phyloP scores from a whole-genome alignment of 2,888 invertebrate species.

The Rugalucina vietnamica region DNA sequence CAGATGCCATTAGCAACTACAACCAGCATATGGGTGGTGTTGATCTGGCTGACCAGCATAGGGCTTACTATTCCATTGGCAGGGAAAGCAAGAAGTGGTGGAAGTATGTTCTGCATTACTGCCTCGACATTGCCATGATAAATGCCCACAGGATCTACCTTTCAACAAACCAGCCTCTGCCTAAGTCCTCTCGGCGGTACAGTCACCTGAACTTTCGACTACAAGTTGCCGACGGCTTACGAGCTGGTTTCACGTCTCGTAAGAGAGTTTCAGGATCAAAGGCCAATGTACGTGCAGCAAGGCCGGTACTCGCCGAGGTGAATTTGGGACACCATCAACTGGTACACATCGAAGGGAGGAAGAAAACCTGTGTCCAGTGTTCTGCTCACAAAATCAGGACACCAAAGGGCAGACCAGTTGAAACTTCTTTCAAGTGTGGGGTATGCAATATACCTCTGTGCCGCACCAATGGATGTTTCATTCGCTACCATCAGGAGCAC shows the following conservation, averaged over 20 bases:
- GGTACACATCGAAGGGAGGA: not conserved
- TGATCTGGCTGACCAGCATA: conserved; percentile 49
- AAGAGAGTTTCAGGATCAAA: not conserved
- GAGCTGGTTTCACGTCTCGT: not conserved
- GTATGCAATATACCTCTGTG: conserved; percentile 2
- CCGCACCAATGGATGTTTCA: not conserved
- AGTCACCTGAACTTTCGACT: not conserved
- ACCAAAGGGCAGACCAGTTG: not conserved
- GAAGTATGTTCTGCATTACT: not conserved
- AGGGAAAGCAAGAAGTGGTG: conserved; percentile 38
- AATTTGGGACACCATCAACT: not conserved
- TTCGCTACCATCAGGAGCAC: not conserved
- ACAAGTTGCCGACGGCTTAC: not conserved
- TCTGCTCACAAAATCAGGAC: not conserved
- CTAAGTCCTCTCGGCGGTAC: not conserved
- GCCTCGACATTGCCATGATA: not conserved
- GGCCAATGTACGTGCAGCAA: not conserved
- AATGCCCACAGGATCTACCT: not conserved
- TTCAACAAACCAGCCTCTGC: not conserved
- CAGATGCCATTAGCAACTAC: conserved; percentile 29
- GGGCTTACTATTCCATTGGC: conserved; percentile 20
- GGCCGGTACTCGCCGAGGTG: not conserved
- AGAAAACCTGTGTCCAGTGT: conserved; percentile 4
- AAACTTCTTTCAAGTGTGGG: not conserved
- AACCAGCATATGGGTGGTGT: conserved; percentile 41